Evolutionary conservation across 2,797 vertebrate genomes (phyloP).

Genomic region (Sylvilagus floridanus): DNA sequence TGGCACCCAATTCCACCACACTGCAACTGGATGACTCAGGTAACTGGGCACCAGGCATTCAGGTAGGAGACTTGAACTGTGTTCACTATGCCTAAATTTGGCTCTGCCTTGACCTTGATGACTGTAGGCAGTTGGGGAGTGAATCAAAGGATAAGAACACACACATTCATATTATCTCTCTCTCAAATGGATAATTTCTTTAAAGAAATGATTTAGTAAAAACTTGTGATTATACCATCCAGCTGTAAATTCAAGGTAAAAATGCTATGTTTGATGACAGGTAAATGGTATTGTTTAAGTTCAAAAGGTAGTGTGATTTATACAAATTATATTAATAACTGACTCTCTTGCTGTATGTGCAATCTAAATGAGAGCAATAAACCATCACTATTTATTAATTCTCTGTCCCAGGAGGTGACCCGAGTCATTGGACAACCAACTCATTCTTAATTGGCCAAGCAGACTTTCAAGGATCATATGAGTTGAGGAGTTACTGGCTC

Average conservation of each 20-base stretch:
- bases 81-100: no score
- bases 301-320: conserved; percentile 36
- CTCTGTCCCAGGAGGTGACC: background rate
- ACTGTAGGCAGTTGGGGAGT: no score
- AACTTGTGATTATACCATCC: background rate
- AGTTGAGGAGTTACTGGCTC: background rate
- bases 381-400: background rate
- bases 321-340: conserved; percentile 59
- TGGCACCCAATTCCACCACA: no score
- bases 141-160: no score
- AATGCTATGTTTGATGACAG: conserved; percentile 26
- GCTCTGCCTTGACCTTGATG: no score
- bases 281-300: background rate
- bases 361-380: conserved; percentile 59
- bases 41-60: no score
- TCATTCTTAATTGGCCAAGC: background rate
- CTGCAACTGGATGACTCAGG: no score
- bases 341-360: background rate
- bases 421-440: background rate
- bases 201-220: conserved; percentile 37
- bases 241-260: background rate
- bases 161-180: no score
- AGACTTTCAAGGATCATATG: background rate
- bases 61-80: no score
- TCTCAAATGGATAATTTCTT: no score